Evolutionary conservation across 92 coral and sea anemone species (phyloP).

Genomic region (Umimayanthus chanpuru): DNA sequence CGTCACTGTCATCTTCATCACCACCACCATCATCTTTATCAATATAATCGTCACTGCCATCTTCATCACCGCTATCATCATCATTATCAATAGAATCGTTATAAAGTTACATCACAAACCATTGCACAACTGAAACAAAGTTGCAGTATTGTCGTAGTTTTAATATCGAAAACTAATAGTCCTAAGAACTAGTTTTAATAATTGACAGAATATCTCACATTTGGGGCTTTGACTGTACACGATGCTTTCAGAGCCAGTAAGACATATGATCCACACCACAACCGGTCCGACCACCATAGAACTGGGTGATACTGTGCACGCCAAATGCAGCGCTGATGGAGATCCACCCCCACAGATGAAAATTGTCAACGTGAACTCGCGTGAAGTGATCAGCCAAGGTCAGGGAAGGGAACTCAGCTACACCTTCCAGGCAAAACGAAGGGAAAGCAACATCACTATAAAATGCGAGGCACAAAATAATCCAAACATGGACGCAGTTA

Average conservation of each 20-base stretch:
- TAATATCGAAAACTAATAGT: too few species aligned
- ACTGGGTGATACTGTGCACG: constrained; percentile 11
- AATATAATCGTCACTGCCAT: too few species aligned
- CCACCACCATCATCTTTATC: too few species aligned
- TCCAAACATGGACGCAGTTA: not conserved
- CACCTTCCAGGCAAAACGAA: not conserved
- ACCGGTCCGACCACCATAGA: not conserved
- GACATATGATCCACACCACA: not conserved
- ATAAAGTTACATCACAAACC: too few species aligned
- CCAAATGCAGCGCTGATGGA: constrained; percentile 1
- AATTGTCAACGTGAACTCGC: not conserved
- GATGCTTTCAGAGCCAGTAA: constrained; percentile 19
- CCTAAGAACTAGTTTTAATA: not conserved
- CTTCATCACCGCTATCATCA: too few species aligned
- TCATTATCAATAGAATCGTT: too few species aligned
- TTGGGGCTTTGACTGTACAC: too few species aligned
- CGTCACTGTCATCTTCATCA: too few species aligned
- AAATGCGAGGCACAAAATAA: not conserved
- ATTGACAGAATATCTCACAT: too few species aligned
- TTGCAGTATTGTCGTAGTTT: not conserved
- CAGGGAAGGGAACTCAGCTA: not conserved
- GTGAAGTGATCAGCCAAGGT: not conserved
- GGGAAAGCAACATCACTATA: not conserved
- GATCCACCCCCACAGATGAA: not conserved
- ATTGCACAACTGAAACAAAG: too few species aligned